Conservation (phyloP, 2,888 invertebrate species). For the Melanophora roralis region DNA sequence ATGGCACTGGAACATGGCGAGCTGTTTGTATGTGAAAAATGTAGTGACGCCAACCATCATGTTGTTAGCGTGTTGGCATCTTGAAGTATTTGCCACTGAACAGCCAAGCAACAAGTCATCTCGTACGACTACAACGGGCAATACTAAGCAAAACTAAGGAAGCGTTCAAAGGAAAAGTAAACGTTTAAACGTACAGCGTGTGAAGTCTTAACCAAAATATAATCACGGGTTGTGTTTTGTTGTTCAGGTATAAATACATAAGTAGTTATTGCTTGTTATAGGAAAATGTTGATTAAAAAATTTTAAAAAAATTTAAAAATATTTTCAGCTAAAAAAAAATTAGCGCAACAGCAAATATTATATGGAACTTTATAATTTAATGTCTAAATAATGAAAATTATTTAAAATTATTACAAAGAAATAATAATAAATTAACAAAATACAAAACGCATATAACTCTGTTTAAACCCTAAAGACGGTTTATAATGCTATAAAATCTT, state of each 20-base stretch:
- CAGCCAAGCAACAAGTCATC: constrained; percentile 38
- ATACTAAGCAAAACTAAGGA: constrained; percentile 3
- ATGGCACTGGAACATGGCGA: constrained; percentile 32
- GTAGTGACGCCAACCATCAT: constrained; percentile 60
- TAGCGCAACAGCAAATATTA: constrained; percentile 2
- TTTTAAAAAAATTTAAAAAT: constrained; percentile 57
- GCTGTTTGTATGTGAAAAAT: constrained; percentile 35
- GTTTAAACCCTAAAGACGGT: no score
- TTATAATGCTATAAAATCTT: neutral
- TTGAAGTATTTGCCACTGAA: constrained; percentile 63
- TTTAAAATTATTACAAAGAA: neutral
- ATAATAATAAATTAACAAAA: no score
- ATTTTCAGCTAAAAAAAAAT: constrained; percentile 1
- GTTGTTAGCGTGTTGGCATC: constrained; percentile 62
- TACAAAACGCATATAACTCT: no score
- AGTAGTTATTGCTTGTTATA: constrained; percentile 31
- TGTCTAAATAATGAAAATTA: constrained; percentile 41
- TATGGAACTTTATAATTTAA: constrained; percentile 50
- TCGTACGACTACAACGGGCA: neutral
- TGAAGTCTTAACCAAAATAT: constrained; percentile 55
- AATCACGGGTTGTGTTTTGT: constrained; percentile 36
- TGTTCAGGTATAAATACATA: constrained; percentile 8
- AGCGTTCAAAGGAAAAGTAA: constrained; percentile 2
- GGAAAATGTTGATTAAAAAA: constrained; percentile 55
- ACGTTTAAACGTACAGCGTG: constrained; percentile 43